A percentile compares a stretch with the other conserved stretches of the same genome.
Evolutionary conservation across 1,140 invertebrate genomes (phyloP).

Genomic region (Theocolax elegans): DNA sequence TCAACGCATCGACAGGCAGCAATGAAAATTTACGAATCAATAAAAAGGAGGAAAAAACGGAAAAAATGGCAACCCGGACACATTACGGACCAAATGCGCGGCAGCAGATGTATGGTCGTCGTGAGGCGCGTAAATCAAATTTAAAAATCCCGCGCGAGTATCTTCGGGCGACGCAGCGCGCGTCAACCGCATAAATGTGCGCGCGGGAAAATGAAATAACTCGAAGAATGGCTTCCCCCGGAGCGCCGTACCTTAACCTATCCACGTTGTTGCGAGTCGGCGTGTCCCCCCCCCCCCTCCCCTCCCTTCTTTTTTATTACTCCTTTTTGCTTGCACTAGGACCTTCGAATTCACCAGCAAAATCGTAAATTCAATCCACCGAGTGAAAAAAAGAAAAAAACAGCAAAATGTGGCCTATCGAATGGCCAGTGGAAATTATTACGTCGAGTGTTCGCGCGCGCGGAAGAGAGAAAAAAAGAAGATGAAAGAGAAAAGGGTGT

Average conservation of each 20-base stretch:
- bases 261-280: too few species aligned
- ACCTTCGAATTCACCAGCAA: not conserved
- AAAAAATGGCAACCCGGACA: not conserved
- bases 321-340: not conserved
- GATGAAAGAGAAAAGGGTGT: not conserved
- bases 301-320: slow-evolving; percentile 47
- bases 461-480: not conserved
- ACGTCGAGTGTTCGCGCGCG: not conserved
- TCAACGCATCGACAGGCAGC: too few species aligned
- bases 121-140: slow-evolving; percentile 67
- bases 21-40: slow-evolving; percentile 23
- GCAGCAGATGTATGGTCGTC: slow-evolving; percentile 62
- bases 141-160: slow-evolving; percentile 62
- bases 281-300: slow-evolving; percentile 6
- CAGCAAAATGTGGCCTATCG: slow-evolving; percentile 16
- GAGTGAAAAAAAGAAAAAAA: slow-evolving; percentile 36
- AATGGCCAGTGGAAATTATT: slow-evolving; percentile 14
- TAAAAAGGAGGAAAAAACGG: slow-evolving; percentile 11
- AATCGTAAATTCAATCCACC: slow-evolving; percentile 53
- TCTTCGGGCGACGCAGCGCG: slow-evolving; percentile 47
- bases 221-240: slow-evolving; percentile 56
- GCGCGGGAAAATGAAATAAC: slow-evolving; percentile 54
- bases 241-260: slow-evolving; percentile 59
- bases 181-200: slow-evolving; percentile 55
- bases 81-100: slow-evolving; percentile 4